Base-by-base conservation (phyloP, 2,113 vertebrate genomes). In the Gopherus flavomarginatus region DNA sequence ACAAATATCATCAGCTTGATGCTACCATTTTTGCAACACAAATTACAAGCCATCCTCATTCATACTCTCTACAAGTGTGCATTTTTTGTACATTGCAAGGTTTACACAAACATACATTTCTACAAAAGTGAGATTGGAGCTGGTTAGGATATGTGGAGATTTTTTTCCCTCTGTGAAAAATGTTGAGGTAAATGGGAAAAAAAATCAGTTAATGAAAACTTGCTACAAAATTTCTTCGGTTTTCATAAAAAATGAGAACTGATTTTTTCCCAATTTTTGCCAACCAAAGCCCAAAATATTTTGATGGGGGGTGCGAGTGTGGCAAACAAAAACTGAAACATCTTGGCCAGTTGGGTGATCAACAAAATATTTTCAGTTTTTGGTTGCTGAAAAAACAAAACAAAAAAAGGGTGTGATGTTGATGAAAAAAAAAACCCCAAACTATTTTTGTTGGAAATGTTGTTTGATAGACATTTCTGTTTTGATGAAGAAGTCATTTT, bases 71-170 rank as follows among this genome's bases (percentile, higher is more conserved):
- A 21, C 16, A 87, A 85, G 12, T 69, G 80, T 81, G 78, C 79
- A 53, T 4, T 0, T 0, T 42, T 84, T 82, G 29, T 65, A 86
- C 13, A 44, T 6, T 29, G 26, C 2, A 12, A 3, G 13, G 8
- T 79, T 1, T 49, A 53, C 7, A 65, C 1, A 79, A 86, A 84
- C 27, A 57, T n/a, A 52, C 0, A 77, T 77, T 88, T 5, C 19
- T 78, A 81, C 83, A 78, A 44, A 59, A 2, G 0, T 77, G 5
- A 47, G 6, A 57, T 19, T 59, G 31, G 19, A 94, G 88, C 69
- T 17, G 50, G 4, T 13, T n/a, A 75, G 9, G 2, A 7, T 14
- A 56, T 3, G 5, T 6, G 57, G 11, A 29, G 26, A 59, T 59
- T 59, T 59, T 27, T 56, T 57, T 11, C 17, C 26, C 56, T 59